Base-by-base conservation (phyloP, 2,888 invertebrate genomes). In the Athrips mouffetella region DNA sequence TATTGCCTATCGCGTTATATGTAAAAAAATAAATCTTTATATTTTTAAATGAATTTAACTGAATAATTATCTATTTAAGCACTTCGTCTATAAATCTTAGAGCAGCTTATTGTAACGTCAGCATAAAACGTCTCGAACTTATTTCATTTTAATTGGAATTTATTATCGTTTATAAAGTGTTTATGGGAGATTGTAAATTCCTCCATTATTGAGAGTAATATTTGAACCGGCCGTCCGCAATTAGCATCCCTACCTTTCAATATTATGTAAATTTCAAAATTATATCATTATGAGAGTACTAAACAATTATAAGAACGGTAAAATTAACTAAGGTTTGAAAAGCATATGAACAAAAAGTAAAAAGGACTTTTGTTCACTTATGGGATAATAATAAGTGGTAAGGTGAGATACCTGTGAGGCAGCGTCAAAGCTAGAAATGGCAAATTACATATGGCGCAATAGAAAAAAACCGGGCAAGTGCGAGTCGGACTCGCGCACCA, bases 51-150 rank as follows among this genome's bases (percentile, higher is more conserved):
- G 55, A 61, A 62, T 69, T 68, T 60, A 50, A 59, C 52, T 50
- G 51, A 64, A 64, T 65, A 66, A 60, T 62, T 59, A 59, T 57
- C 57, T 57, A 51, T 53, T 59, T 54, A 56, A 52, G 48, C 46
- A 51, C 49, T 52, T 53, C 39, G 59, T 51, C 57, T 58, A 61
- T 70, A 70, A 72, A 69, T 69, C 66, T 65, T 60, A 46, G 39
- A 37, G 52, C 52, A 48, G 53, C 54, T 63, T 53, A 52, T 53
- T 53, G 65, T 67, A 72, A 13, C 45, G 71, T 58, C 57, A 30
- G 62, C 62, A 66, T 27, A 39, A 47, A 40, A 25, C 13, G 20
- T n/a, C 16, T 20, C 11, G 21, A 37, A 37, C 21, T 37, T 31
- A 15, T 33, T 33, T 13, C 13, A 21, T 21, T 21, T 11, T 37